Percentiles rank a stretch among this genome's conserved stretches.
Evolutionary conservation across 30 jellyfish, hydroid and myxozoan genomes (phyloP).

Genomic region (Hydra vulgaris): DNA sequence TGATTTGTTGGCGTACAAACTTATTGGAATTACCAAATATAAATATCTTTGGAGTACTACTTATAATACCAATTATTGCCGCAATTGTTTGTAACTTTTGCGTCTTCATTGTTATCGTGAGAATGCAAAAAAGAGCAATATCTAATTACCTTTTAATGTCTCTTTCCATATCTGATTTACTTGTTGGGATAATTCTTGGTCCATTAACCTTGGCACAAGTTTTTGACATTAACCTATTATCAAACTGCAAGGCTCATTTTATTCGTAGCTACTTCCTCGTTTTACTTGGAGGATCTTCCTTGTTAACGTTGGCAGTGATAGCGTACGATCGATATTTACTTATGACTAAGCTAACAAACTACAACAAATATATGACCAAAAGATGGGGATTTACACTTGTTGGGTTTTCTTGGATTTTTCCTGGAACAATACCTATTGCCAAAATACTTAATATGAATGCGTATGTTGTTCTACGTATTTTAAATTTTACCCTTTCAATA

Average conservation of each 20-base stretch:
- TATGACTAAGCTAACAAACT: constrained; percentile 37
- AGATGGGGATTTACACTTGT: constrained; percentile 23
- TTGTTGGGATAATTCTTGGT: constrained; percentile 48
- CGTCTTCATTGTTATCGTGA: constrained; percentile 20
- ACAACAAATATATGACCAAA: constrained; percentile 38
- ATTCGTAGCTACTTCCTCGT: constrained; percentile 44
- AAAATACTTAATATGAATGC: constrained; percentile 11
- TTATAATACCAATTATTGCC: constrained; percentile 15
- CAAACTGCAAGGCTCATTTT: constrained; percentile 32
- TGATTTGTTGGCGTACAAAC: not conserved
- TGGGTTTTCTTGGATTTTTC: constrained; percentile 54
- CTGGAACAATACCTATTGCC: constrained; percentile 40
- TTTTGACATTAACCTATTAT: constrained; percentile 14
- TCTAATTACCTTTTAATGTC: constrained; percentile 44
- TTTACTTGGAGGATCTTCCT: constrained; percentile 61
- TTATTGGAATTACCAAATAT: not conserved
- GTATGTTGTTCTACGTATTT: constrained; percentile 2
- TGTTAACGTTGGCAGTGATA: constrained; percentile 48
- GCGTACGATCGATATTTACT: constrained; percentile 62
- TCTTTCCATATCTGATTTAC: constrained; percentile 51
- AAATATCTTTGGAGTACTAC: constrained; percentile 35
- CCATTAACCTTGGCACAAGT: constrained; percentile 43
- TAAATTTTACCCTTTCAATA: constrained; percentile 5
- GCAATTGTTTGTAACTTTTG: constrained; percentile 34
- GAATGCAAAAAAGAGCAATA: constrained; percentile 29